These are phyloP conservation scores for Caenorhabditis remanei DNA, from an alignment of 1,140 invertebrate genomes.

Conservation along the genomic window DNA sequence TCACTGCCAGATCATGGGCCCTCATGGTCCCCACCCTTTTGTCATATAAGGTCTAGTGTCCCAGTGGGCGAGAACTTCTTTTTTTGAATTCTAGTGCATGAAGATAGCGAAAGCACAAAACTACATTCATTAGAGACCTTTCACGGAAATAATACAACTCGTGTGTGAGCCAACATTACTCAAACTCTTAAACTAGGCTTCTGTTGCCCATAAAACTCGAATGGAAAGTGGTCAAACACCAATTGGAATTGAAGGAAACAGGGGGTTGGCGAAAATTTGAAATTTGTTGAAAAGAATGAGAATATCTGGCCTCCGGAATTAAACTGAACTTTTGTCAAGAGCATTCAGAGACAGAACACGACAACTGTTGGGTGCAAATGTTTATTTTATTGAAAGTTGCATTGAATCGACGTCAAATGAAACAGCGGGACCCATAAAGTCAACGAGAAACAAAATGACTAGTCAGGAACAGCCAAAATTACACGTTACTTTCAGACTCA, in stretches of 20 bases:
- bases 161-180: not conserved
- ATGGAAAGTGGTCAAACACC: constrained; percentile 17
- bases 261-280: not conserved
- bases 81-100: no score
- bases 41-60: not conserved
- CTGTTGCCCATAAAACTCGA: not conserved
- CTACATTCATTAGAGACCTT: constrained; percentile 11
- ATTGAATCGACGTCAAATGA: no score
- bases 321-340: constrained; percentile 5
- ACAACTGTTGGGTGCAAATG: not conserved
- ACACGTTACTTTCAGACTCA: no score
- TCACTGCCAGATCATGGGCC: constrained; percentile 28
- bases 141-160: not conserved
- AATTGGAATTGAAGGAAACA: constrained; percentile 3
- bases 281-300: constrained; percentile 15
- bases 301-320: not conserved
- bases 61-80: no score
- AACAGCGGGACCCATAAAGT: no score
- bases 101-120: not conserved
- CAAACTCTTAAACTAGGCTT: no score
- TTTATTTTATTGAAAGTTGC: constrained; percentile 11
- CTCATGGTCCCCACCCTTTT: constrained; percentile 14
- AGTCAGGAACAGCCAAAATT: no score
- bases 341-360: not conserved
- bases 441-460: no score